Base-by-base conservation (phyloP, 1,140 invertebrate species). In the Fopius arisanus region DNA sequence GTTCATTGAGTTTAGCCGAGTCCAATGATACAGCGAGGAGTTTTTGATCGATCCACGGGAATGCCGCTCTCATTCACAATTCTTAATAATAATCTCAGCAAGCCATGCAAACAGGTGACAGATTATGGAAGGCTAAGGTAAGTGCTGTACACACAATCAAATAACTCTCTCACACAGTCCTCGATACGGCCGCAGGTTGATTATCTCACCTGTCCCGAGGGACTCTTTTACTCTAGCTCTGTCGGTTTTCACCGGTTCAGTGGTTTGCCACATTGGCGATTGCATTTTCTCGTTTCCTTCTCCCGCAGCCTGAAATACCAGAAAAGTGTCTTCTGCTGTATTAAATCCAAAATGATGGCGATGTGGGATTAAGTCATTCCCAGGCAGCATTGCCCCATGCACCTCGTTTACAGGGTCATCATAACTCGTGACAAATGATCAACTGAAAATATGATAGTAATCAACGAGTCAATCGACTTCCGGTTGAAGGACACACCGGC, bases 191-290 rank as follows among this genome's bases (percentile, higher is more conserved):
- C 62, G 81, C 79, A 80, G 82, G 80, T 86, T 86, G 84, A 85
- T 86, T 86, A 86, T 86, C 85, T 84, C 83, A 84, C 80, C 83
- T 84, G 82, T 83, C 83, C 80, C 43, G 26, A 23, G 68, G 12
- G 82, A 85, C 83, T 85, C 83, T 83, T 84, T 85, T 85, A 84
- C 85, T 84, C 83, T 81, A 80, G 82, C 82, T 81, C 77, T 77
- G 81, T 81, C 84, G 79, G 82, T 82, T 84, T 81, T 82, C 82
- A 74, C 75, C 77, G 77, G 78, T 76, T 77, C 77, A 80, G 76
- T 80, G 81, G 79, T 78, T 77, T 81, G 79, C 80, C 80, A 72
- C 80, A 71, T 33, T 51, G 28, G 79, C 82, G 84, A 85, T 86
- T 86, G 83, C 81, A 74, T 83, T 85, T 37, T 86, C 83, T 85